Evolutionary conservation across 2,113 vertebrate species (phyloP), one percentile per base, ranked within the genome.

Genomic region (Mobula birostris): DNA sequence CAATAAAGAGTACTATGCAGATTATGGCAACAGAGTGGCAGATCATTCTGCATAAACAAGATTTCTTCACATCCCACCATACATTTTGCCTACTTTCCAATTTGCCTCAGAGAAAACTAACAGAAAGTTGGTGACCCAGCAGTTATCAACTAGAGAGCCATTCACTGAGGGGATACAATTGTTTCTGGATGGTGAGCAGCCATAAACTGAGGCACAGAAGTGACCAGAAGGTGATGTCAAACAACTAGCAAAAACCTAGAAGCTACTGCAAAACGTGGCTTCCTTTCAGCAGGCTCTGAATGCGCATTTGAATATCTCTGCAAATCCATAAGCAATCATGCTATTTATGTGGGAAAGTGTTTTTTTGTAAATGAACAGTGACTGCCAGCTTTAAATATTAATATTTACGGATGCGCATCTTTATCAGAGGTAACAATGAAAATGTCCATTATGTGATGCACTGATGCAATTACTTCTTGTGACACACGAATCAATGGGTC

Each of bases 401-500:
- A 48, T 48, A 48, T 48, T 48, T 48, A 48, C 48, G 3, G 48
- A 48, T 48, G 48, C 66, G 29, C 7, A n/a, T 19, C 85, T 66
- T 90, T 66, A 90, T 32, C 58, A 66, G n/a, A 88, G n/a, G 61
- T n/a, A 88, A 79, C 4, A 88, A 32, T 88, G 58, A 66, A 15
- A 66, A 32, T 66, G 58, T 32, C 61, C n/a, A n/a, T 90, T 66
- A 66, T 90, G 85, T 66, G n/a, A 36, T 32, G 15, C 85, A 36
- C 48, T 58, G 24, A 85, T 85, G 0, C 56, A 85, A 85, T 56
- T 85, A 58, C 8, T 1, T 58, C 82, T 61, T 61, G 15, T 61
- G 82, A 29, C 82, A 85, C 85, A 32, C 19, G 14, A 90, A n/a
- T 87, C 83, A 87, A 63, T 87, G 58, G 83, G 61, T 68, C 85